Evolutionary conservation across 2,888 invertebrate species (phyloP), one percentile per base, ranked within the genome.

Genomic region (Xestia c-nigrum): DNA sequence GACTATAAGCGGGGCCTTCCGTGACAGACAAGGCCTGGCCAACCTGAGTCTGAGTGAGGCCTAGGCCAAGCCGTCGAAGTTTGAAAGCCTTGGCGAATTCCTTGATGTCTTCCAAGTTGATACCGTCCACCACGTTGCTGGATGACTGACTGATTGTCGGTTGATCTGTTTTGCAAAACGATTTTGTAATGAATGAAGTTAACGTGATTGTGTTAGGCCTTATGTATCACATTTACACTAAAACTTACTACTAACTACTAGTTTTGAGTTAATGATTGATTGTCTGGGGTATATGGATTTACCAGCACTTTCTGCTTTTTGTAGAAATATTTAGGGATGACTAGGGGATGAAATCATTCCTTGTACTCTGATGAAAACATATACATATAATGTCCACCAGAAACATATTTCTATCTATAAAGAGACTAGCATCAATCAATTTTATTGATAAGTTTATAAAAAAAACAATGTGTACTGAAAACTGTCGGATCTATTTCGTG

Each of bases 81-180:
- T 99, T 99, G 96, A 99, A 99, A 84, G 99, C 99, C 97, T 99
- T 99, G 86, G 99, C 99, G 96, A 99, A 99, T 96, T 99, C 99
- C 97, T 99, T 99, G 94, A 99, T 99, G 96, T 99, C 99, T 94
- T 99, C 99, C 93, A 99, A 97, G 96, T 99, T 99, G 91, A 99
- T 99, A 72, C 99, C 99, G 93, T 99, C 99, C 55, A 99, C 99
- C 75, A 99, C 98, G 94, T 99, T 99, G 93, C 98, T 98, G 87
- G 98, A 99, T 71, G 99, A 98, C 95, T 99, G 99, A 96, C 99
- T 99, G 93, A 99, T 99, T 85, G 99, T 99, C 80, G 98, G 98
- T 95, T 99, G 98, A 97, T 98, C 98, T 98, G 97, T 72, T 94
- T 94, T 84, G 75, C 72, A 87, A 83, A 61, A 72, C 70, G 9